These are phyloP conservation scores for Hyphantria cunea DNA, from an alignment of 1,140 invertebrate species.

Conservation along the genomic window DNA sequence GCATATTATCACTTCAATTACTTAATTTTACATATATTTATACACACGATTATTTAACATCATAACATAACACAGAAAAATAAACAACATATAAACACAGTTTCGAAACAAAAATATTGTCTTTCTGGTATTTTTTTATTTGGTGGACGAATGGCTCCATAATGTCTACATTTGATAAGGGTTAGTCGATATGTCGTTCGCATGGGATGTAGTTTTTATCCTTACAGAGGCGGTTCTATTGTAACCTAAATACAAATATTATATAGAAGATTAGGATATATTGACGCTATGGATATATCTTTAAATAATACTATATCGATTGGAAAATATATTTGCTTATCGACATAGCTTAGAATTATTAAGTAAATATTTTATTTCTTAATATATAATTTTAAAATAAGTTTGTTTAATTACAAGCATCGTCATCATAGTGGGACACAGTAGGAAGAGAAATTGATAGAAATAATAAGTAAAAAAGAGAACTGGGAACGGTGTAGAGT, in stretches of 20 bases:
- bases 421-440: no score
- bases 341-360: no score
- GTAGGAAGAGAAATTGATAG: no score
- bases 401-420: no score
- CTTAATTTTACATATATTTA: no score
- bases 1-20: no score
- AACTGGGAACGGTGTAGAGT: no score
- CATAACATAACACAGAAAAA: conserved; percentile 12
- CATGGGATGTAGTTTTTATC: conserved; percentile 40
- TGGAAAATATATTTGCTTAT: no score
- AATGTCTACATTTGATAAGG: conserved; percentile 62
- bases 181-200: conserved; percentile 53
- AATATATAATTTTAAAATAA: no score
- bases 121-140: conserved; percentile 34
- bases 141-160: conserved; percentile 40
- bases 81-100: conserved; percentile 15
- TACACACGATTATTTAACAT: no score
- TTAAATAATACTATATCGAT: neutral
- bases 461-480: no score
- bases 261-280: conserved; percentile 11
- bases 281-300: conserved; percentile 14
- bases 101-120: conserved; percentile 10
- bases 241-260: conserved; percentile 18
- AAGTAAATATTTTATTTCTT: no score
- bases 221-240: conserved; percentile 42